Base-by-base conservation (phyloP, 2,888 invertebrate genomes). In the Drosophila meridiana region DNA sequence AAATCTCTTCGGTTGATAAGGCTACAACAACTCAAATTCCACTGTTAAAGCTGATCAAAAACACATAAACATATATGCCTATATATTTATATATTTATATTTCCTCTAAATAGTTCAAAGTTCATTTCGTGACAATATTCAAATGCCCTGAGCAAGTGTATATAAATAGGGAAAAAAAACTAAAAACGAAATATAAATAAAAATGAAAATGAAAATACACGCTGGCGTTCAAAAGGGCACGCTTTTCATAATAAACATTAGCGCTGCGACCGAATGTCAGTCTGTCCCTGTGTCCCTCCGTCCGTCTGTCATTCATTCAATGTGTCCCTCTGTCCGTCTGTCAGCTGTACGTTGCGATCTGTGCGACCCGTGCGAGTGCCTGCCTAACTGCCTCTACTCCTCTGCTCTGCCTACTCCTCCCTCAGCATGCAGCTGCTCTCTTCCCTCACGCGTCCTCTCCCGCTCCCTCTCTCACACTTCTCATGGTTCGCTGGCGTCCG, bases 161-260 rank as follows among this genome's bases (percentile, higher is more conserved):
- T 45, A 5, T 36, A 48, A 36, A 53, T 47, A 50, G n/a, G 30
- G 11, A 57, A 62, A 62, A 65, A 50, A 58, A 68, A 79, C 53
- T 61, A 78, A 82, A 65, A 67, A 50, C 56, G 52, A 66, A 77
- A 78, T 78, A 63, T 62, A 76, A 76, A 76, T 66, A 63, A 59
- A 76, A 76, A 76, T 66, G 68, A 78, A 80, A 80, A 79, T 63
- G 69, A 78, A 83, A 81, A 83, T 82, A 89, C 84, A 83, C 76
- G 87, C 76, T 82, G 81, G 76, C 87, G 87, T 89, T 84, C 87
- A 89, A 87, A 88, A 89, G 87, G 89, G 87, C 87, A 87, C 89
- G 84, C 87, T 89, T 87, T 84, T 83, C 87, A 89, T 81, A 87
- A 89, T 89, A 87, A 89, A 89, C 89, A 87, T 88, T 86, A 77